phyloP scores from a whole-genome alignment of 2,113 vertebrate genomes.

The Rhegmatorhina hoffmannsi region DNA sequence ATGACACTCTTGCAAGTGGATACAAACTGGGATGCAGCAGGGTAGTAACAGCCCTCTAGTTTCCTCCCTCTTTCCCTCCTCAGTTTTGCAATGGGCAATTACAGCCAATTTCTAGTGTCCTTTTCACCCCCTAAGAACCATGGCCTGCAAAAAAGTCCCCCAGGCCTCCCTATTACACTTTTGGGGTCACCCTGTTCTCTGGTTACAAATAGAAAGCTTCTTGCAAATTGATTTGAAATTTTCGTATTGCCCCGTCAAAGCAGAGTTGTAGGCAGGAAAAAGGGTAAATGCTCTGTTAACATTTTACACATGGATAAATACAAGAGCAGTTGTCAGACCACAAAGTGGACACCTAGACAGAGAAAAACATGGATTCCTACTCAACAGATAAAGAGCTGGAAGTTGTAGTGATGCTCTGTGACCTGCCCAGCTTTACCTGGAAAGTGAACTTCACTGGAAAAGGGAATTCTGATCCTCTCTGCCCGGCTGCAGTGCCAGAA shows the following conservation, averaged over 20 bases:
- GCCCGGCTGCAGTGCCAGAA: not conserved
- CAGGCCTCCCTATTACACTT: not conserved
- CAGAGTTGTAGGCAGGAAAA: not conserved
- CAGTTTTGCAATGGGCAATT: not conserved
- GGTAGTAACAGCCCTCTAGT: not conserved
- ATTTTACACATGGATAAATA: not conserved
- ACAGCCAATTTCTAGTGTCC: not conserved
- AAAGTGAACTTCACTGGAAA: not conserved
- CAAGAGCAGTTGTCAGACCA: not conserved
- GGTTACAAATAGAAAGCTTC: not conserved
- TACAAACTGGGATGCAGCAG: not conserved
- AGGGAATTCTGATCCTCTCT: not conserved
- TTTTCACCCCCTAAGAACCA: not conserved
- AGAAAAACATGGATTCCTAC: not conserved
- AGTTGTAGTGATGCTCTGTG: not conserved
- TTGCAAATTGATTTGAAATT: not conserved
- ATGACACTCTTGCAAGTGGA: not conserved
- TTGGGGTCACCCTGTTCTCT: not conserved
- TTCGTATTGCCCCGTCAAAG: not conserved
- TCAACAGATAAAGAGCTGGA: not conserved
- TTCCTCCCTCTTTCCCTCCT: not conserved
- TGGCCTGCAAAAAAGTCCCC: not conserved
- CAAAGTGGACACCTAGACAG: not conserved
- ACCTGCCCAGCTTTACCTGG: not conserved
- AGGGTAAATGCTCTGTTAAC: not conserved